Conservation (phyloP, 2,888 invertebrate species). For the Drosophila robusta region DNA sequence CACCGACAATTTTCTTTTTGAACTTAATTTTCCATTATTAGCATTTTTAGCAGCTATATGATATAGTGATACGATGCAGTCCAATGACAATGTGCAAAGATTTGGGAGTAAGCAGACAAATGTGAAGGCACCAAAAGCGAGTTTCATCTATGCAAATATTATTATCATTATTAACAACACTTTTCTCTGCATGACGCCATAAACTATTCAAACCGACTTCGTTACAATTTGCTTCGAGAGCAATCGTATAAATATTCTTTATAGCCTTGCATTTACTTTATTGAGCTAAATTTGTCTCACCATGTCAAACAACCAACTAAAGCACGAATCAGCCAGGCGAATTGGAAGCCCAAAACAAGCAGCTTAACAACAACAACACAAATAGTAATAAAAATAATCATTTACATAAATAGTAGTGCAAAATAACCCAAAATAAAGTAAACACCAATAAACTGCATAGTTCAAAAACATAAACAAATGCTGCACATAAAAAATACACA, state of each 20-base stretch:
- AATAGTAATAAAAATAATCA: conserved; percentile 32
- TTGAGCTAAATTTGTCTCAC: not conserved
- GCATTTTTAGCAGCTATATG: too few species aligned
- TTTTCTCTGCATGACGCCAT: too few species aligned
- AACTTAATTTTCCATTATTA: too few species aligned
- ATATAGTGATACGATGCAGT: too few species aligned
- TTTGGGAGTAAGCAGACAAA: too few species aligned
- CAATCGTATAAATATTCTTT: not conserved
- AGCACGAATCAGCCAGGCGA: not conserved
- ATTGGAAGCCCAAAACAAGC: not conserved
- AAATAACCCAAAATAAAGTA: conserved; percentile 51
- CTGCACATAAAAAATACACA: not conserved
- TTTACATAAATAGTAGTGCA: conserved; percentile 62
- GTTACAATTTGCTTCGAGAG: not conserved
- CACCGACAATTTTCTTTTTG: too few species aligned
- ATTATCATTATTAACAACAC: too few species aligned
- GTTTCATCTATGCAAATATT: too few species aligned
- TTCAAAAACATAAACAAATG: conserved; percentile 38
- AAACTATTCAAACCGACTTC: not conserved
- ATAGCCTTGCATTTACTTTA: conserved; percentile 5
- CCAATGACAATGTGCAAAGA: too few species aligned
- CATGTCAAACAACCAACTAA: not conserved
- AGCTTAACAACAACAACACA: not conserved
- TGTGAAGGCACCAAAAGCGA: too few species aligned
- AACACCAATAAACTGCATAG: conserved; percentile 54